These are phyloP conservation scores for Pardalotus punctatus DNA, from an alignment of 2,113 vertebrate genomes.

Conservation along the genomic window DNA sequence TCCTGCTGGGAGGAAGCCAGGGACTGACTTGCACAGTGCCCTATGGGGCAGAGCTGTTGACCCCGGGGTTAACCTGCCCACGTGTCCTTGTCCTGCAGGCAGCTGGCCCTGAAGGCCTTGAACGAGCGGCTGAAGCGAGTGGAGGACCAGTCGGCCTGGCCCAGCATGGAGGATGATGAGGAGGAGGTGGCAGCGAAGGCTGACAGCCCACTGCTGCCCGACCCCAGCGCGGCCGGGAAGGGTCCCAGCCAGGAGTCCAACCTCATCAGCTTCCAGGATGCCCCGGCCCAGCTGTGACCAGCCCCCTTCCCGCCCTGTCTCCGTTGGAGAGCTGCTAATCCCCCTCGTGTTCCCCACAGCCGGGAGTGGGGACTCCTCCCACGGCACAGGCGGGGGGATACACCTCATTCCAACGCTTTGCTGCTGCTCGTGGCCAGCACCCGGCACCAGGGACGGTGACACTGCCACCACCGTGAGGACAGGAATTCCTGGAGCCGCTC, in stretches of 20 bases:
- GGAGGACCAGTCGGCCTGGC: slow-evolving; percentile 95
- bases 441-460: neutral
- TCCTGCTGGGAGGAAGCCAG: neutral
- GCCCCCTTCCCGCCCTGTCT: slow-evolving; percentile 4
- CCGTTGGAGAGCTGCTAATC: slow-evolving; percentile 34
- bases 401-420: slow-evolving; percentile 19
- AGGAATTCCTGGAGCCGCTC: neutral
- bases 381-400: neutral
- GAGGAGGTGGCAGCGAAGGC: slow-evolving; percentile 78
- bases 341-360: neutral
- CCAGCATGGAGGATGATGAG: slow-evolving; percentile 97
- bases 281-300: slow-evolving; percentile 81
- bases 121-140: slow-evolving; percentile 95
- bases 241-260: slow-evolving; percentile 80
- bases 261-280: slow-evolving; percentile 92
- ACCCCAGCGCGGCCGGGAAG: slow-evolving; percentile 44
- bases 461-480: neutral
- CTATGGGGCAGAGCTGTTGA: neutral
- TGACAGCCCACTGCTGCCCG: slow-evolving; percentile 74
- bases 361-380: neutral
- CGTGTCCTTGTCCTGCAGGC: slow-evolving; percentile 74
- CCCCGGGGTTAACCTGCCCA: neutral
- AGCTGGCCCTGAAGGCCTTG: slow-evolving; percentile 94
- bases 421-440: neutral
- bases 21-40: neutral